phyloP scores from a whole-genome alignment of 2,113 vertebrate genomes.

The Pteronura brasiliensis region DNA sequence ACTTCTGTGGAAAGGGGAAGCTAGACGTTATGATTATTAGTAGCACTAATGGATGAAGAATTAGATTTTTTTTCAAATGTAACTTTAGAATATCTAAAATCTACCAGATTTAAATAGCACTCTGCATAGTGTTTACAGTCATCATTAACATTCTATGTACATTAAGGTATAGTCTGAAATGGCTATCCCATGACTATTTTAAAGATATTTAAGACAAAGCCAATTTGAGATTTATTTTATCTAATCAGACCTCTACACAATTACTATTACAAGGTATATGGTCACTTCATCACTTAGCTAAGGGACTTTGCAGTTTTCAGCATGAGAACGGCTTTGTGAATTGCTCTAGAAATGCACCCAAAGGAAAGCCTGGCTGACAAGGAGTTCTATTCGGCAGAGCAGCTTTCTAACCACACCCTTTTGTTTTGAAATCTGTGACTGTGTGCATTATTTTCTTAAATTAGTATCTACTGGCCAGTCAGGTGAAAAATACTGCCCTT shows the following conservation, averaged over 20 bases:
- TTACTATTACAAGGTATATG: too few relatives aligned
- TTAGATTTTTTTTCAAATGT: constrained; percentile 18
- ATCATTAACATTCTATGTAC: background rate
- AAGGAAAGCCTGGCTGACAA: background rate
- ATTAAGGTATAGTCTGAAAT: background rate
- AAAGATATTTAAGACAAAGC: background rate
- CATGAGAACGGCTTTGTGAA: background rate
- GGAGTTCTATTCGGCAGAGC: background rate
- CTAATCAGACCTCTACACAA: background rate
- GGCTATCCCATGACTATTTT: background rate
- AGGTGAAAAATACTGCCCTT: background rate
- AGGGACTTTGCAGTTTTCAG: background rate
- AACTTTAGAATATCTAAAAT: background rate
- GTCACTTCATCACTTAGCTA: background rate
- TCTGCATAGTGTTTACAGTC: background rate
- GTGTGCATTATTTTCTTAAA: background rate
- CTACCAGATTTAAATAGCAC: background rate
- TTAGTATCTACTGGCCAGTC: background rate
- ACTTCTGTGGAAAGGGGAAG: background rate
- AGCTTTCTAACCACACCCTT: background rate
- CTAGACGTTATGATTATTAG: background rate
- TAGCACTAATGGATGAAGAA: background rate
- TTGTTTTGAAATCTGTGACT: background rate
- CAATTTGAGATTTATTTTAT: background rate
- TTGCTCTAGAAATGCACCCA: background rate